phyloP scores from a whole-genome alignment of 2,113 vertebrate species.

The Gadus macrocephalus region DNA sequence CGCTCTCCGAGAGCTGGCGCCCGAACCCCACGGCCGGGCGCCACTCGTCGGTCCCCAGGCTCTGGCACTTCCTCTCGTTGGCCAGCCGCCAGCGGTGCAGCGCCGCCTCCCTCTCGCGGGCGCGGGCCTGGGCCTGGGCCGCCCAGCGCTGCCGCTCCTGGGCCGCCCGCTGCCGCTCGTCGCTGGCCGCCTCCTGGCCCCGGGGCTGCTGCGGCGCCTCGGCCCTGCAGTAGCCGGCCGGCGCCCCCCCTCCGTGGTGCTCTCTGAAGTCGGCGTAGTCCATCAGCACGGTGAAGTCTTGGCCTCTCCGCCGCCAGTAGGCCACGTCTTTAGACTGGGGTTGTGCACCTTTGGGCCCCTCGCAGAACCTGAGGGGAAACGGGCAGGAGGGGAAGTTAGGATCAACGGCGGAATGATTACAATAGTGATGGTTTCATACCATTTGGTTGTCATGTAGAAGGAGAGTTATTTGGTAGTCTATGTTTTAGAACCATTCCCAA shows the following conservation, averaged over 20 bases:
- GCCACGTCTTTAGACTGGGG: slow-evolving; percentile 77
- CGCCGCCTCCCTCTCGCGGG: slow-evolving; percentile 69
- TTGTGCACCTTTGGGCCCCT: slow-evolving; percentile 70
- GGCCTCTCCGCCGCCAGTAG: slow-evolving; percentile 86
- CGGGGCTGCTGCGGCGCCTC: slow-evolving; percentile 66
- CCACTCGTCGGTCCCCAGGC: slow-evolving; percentile 77
- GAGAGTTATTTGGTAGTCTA: too few species aligned
- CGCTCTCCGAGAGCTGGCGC: slow-evolving; percentile 80
- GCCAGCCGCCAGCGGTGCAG: slow-evolving; percentile 74
- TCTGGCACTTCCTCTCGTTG: slow-evolving; percentile 75
- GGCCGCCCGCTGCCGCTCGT: slow-evolving; percentile 61
- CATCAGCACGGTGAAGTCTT: slow-evolving; percentile 78
- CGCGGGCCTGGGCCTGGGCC: slow-evolving; percentile 51
- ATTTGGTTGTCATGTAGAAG: too few species aligned
- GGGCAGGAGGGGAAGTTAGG: slow-evolving; percentile 1
- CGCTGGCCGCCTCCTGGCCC: slow-evolving; percentile 59
- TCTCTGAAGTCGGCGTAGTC: slow-evolving; percentile 75
- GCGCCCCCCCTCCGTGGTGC: slow-evolving; percentile 49
- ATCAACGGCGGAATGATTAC: too few species aligned
- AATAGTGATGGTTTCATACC: too few species aligned
- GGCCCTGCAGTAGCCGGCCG: slow-evolving; percentile 42
- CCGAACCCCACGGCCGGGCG: slow-evolving; percentile 75
- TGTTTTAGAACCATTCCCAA: too few species aligned
- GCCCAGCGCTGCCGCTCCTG: slow-evolving; percentile 74
- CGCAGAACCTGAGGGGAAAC: slow-evolving; percentile 74